Base-by-base conservation (phyloP, 1,140 invertebrate genomes). In the Venustaconcha ellipsiformis region DNA sequence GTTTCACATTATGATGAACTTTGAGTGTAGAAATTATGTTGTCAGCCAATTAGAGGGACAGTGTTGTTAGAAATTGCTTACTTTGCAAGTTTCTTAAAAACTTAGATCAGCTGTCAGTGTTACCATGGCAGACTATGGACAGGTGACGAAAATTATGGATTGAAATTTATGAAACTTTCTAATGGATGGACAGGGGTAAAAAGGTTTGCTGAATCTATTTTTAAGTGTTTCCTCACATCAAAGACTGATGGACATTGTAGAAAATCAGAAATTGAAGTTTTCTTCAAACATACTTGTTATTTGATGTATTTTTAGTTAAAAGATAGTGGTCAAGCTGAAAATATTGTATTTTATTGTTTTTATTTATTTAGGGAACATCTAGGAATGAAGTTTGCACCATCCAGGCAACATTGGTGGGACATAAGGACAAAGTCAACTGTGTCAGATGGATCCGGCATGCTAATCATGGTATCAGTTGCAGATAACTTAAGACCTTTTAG, bases 381-480 rank as follows among this genome's bases (percentile, higher is more conserved):
- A 69, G 59, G 5, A 6, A 30, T n/a, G 48, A 56, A 48, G 68
- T 79, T 68, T 83, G 74, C 62, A 62, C 68, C 18, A 74, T 88
- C n/a, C 15, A 78, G 17, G 70, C 59, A 17, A 86, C 93, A 4
- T 86, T 94, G 57, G 88, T 91, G 58, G 87, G 86, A 15, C 95
- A 96, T 86, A 92, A 88, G 66, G 92, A 91, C 62, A 90, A 91
- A 78, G 93, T 97, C 0, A 97, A 94, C 86, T 92, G 93, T 68
- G 94, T 96, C 0, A 92, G 92, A 87, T 97, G 95, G 95, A 91
- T 97, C 56, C 70, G 48, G 20, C 76, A 70, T 37, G 30, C 57
- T n/a, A 37, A 67, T 57, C 5, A 68, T 6, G 70, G 78, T 80
- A 69, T 66, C 12, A 30, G 48, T 67, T 12, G 55, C 30, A 37